These are phyloP conservation scores for Euproctis similis DNA, from an alignment of 2,888 invertebrate species.

Conservation along the genomic window DNA sequence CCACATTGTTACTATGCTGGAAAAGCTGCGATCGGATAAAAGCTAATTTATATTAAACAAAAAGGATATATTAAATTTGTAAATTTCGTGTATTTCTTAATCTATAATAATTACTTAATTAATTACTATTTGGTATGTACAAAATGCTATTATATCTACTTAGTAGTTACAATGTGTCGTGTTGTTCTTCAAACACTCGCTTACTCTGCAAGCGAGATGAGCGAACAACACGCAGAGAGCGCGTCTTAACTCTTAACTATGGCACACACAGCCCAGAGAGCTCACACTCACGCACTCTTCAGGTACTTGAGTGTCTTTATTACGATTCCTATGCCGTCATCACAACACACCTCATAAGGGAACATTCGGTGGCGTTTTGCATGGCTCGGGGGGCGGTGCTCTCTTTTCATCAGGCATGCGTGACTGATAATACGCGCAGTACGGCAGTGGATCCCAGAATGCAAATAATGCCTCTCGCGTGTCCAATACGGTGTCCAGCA, in stretches of 20 bases:
- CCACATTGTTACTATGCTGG: not conserved
- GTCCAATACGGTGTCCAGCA: constrained; percentile 82
- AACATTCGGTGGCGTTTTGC: constrained; percentile 71
- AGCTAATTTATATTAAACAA: constrained; percentile 1
- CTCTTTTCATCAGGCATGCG: constrained; percentile 78
- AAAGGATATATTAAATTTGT: constrained; percentile 6
- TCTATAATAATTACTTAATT: constrained; percentile 17
- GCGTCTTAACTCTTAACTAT: constrained; percentile 26
- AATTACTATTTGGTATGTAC: constrained; percentile 38
- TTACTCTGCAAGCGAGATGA: constrained; percentile 34
- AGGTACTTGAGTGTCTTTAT: constrained; percentile 70
- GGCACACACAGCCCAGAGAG: constrained; percentile 34
- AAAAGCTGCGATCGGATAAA: not conserved
- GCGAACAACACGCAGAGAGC: constrained; percentile 37
- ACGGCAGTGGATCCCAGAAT: constrained; percentile 90
- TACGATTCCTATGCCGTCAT: constrained; percentile 40
- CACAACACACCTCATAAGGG: constrained; percentile 48
- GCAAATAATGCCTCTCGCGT: constrained; percentile 87
- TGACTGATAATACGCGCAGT: constrained; percentile 89
- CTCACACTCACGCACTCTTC: constrained; percentile 64
- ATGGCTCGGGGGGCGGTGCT: constrained; percentile 70
- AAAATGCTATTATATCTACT: constrained; percentile 57
- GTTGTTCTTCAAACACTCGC: constrained; percentile 46
- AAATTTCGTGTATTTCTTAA: constrained; percentile 25
- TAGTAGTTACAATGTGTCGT: constrained; percentile 68